Conservation (phyloP, 1,140 invertebrate genomes). For the Alviniconcha marisindica region DNA sequence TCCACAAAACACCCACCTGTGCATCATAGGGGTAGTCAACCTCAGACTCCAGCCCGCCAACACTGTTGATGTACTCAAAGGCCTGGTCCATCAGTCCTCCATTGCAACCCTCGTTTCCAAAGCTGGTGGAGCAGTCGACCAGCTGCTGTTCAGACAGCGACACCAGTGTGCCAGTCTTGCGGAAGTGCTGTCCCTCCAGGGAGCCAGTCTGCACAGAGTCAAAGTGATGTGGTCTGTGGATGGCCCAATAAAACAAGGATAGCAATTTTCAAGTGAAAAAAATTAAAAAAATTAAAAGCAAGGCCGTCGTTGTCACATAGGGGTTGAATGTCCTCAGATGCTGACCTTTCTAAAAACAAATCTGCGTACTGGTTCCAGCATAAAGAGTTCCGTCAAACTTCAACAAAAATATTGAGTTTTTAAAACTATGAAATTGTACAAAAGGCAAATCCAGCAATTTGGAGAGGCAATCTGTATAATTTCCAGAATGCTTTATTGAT, state of each 20-base stretch:
- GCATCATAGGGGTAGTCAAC: conserved; percentile 77
- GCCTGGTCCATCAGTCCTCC: conserved; percentile 97
- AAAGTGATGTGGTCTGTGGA: too few relatives aligned
- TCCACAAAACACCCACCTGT: conserved; percentile 52
- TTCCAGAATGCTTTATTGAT: too few relatives aligned
- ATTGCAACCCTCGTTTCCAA: conserved; percentile 94
- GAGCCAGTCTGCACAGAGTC: conserved; percentile 91
- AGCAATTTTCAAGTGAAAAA: neutral
- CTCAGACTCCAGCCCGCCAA: conserved; percentile 94
- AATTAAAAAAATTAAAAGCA: neutral
- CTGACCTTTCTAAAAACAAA: too few relatives aligned
- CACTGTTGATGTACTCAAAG: conserved; percentile 93
- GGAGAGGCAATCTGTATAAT: too few relatives aligned
- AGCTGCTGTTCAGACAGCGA: conserved; percentile 98
- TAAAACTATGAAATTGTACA: too few relatives aligned
- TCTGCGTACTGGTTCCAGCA: too few relatives aligned
- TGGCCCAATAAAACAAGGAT: neutral
- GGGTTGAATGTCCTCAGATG: too few relatives aligned
- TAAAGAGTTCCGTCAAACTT: too few relatives aligned
- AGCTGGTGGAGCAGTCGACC: conserved; percentile 88
- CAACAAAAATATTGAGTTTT: too few relatives aligned
- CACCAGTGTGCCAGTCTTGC: conserved; percentile 87
- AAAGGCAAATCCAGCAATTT: too few relatives aligned
- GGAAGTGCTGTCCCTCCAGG: conserved; percentile 96
- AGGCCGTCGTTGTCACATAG: too few relatives aligned